phyloP scores from a whole-genome alignment of 2,888 invertebrate genomes.

The Drosophila vallismaia region DNA sequence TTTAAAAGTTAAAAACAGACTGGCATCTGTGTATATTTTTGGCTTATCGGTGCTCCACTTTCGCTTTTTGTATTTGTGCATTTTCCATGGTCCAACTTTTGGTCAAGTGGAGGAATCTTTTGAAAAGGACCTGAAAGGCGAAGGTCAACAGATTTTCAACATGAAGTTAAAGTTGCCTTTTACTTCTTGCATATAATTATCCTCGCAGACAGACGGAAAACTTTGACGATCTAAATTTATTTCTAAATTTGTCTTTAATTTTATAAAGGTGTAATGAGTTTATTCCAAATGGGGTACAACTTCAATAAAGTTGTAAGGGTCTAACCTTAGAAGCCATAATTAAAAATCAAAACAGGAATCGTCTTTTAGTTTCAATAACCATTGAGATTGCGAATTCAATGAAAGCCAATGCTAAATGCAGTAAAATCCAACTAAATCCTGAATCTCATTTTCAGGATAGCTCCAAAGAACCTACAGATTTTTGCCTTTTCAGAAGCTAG shows the following conservation, averaged over 20 bases:
- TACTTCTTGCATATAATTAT: neutral
- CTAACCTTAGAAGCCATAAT: too few relatives aligned
- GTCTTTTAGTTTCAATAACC: neutral
- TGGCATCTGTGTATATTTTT: constrained; percentile 16
- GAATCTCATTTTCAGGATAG: constrained; percentile 6
- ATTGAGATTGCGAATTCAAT: neutral
- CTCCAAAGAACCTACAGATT: constrained; percentile 16
- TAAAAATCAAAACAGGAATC: neutral
- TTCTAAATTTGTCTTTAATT: neutral
- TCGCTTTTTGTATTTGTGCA: constrained; percentile 50
- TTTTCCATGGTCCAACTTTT: constrained; percentile 26
- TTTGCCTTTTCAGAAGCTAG: constrained; percentile 20
- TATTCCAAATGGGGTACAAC: neutral
- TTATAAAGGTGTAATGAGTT: neutral
- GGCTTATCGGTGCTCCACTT: constrained; percentile 55
- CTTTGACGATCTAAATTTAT: neutral
- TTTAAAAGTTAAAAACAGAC: constrained; percentile 60
- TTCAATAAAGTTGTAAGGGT: too few relatives aligned
- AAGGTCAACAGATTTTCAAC: constrained; percentile 42
- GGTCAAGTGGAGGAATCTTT: constrained; percentile 28
- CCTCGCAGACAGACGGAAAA: neutral
- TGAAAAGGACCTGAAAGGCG: constrained; percentile 7
- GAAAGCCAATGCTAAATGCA: neutral
- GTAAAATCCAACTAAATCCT: neutral
- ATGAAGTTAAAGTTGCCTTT: constrained; percentile 6